These are phyloP conservation scores for Xanthorhoe designata DNA, from an alignment of 2,888 invertebrate genomes.

Conservation along the genomic window DNA sequence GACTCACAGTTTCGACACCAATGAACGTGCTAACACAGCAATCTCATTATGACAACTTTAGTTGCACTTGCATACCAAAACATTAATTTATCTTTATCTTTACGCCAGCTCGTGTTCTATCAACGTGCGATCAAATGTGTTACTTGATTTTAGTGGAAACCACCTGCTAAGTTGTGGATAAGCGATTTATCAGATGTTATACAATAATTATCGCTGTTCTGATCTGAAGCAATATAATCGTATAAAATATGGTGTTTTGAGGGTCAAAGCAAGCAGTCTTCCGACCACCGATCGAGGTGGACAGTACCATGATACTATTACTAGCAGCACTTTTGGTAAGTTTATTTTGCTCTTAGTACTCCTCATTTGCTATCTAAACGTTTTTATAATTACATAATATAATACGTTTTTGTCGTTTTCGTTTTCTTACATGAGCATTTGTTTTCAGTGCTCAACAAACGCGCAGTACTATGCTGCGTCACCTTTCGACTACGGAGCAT, in stretches of 20 bases:
- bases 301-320: slow-evolving; percentile 55
- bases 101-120: slow-evolving; percentile 43
- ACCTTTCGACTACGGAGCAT: slow-evolving; percentile 45
- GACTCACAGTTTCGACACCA: slow-evolving; percentile 21
- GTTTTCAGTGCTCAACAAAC: slow-evolving; percentile 60
- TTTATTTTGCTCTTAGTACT: neutral
- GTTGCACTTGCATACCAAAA: slow-evolving; percentile 19
- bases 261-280: slow-evolving; percentile 49
- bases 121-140: slow-evolving; percentile 34
- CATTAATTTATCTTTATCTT: slow-evolving; percentile 31
- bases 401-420: neutral
- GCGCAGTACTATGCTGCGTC: slow-evolving; percentile 67
- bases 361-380: slow-evolving; percentile 2
- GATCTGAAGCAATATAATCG: slow-evolving; percentile 64
- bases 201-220: slow-evolving; percentile 51
- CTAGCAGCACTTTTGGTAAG: slow-evolving; percentile 67
- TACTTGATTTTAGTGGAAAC: slow-evolving; percentile 35
- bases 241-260: slow-evolving; percentile 61
- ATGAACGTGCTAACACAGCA: slow-evolving; percentile 27
- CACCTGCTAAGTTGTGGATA: slow-evolving; percentile 25
- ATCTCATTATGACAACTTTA: slow-evolving; percentile 21
- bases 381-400: slow-evolving; percentile 1
- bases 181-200: slow-evolving; percentile 40
- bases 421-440: slow-evolving; percentile 10
- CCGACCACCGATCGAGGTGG: slow-evolving; percentile 62